Percentiles rank a stretch among this genome's conserved stretches.
phyloP scores from a whole-genome alignment of 2,113 vertebrate species.

The Rhinolophus ferrumequinum region DNA sequence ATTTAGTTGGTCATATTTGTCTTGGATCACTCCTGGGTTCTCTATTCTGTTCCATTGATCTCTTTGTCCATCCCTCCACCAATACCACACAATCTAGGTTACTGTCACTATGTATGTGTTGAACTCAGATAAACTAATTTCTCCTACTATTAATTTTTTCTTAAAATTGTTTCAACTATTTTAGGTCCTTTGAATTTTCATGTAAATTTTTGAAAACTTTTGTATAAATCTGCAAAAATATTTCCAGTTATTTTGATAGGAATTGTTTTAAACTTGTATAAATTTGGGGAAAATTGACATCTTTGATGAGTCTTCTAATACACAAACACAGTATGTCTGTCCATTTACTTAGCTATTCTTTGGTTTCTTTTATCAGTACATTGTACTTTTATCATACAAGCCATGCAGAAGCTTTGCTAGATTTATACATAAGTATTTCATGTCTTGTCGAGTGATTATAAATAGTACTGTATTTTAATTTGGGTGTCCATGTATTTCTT shows the following conservation, averaged over 20 bases:
- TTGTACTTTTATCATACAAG: neutral
- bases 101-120: neutral
- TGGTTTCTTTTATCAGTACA: neutral
- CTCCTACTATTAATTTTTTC: neutral
- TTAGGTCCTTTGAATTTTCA: neutral
- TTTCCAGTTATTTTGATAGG: neutral
- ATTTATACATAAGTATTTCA: neutral
- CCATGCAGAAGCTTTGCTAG: neutral
- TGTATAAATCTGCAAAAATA: neutral
- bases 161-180: neutral
- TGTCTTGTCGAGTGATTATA: neutral
- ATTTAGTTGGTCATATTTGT: neutral
- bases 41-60: neutral
- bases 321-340: neutral
- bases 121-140: neutral
- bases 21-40: neutral
- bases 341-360: neutral
- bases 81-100: neutral
- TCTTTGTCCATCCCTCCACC: neutral
- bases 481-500: neutral
- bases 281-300: neutral
- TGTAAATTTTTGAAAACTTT: neutral
- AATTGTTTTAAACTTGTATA: neutral
- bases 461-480: neutral
- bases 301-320: neutral